These are phyloP conservation scores for Equus przewalskii DNA, from an alignment of 2,113 vertebrate species.

Conservation along the genomic window DNA sequence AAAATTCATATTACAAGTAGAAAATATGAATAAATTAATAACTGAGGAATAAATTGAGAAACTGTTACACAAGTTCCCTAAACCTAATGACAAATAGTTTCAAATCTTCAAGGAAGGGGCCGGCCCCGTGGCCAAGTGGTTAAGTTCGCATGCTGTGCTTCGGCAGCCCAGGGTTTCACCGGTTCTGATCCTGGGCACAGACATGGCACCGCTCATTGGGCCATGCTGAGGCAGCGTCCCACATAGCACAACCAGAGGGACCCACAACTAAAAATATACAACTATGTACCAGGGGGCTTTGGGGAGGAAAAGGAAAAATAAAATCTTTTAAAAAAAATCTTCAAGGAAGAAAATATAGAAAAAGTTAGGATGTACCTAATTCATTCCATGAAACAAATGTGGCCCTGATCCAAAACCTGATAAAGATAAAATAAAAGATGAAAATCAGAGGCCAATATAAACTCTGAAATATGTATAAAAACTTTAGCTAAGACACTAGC, in stretches of 20 bases:
- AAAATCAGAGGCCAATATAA: neutral
- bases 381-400: slow-evolving; percentile 46
- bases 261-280: too few relatives aligned
- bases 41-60: slow-evolving; percentile 56
- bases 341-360: slow-evolving; percentile 41
- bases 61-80: neutral
- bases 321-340: neutral
- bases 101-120: slow-evolving; percentile 42
- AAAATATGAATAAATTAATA: slow-evolving; percentile 69
- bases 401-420: neutral
- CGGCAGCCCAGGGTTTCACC: too few relatives aligned
- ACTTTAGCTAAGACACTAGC: neutral
- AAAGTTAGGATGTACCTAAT: neutral
- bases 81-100: slow-evolving; percentile 51
- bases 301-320: too few relatives aligned
- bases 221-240: too few relatives aligned
- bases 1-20: slow-evolving; percentile 43
- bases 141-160: too few relatives aligned
- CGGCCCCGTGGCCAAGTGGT: too few relatives aligned
- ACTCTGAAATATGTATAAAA: slow-evolving; percentile 47
- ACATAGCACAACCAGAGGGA: too few relatives aligned
- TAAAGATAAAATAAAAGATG: slow-evolving; percentile 13
- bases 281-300: too few relatives aligned
- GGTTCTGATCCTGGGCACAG: too few relatives aligned
- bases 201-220: too few relatives aligned